Conservation (phyloP, 23 tunicate species). For the Botrylloides violaceus region DNA sequence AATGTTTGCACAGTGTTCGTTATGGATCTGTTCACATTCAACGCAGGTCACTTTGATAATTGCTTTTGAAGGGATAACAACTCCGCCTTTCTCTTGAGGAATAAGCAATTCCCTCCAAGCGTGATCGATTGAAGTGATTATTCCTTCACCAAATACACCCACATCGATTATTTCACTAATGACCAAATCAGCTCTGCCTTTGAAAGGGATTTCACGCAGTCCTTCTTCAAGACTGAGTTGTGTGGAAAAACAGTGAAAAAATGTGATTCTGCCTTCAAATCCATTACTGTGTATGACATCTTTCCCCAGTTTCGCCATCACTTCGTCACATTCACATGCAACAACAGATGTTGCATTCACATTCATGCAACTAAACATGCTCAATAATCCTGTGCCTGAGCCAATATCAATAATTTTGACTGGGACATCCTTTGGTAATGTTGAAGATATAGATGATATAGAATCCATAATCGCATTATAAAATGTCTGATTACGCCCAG, state of each 20-base stretch:
- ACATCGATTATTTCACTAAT: conserved; percentile 81
- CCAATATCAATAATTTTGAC: conserved; percentile 67
- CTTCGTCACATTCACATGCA: conserved; percentile 74
- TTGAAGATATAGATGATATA: conserved; percentile 1
- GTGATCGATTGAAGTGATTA: conserved; percentile 43
- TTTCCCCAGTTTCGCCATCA: conserved; percentile 40
- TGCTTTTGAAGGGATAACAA: conserved; percentile 48
- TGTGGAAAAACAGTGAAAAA: conserved; percentile 31
- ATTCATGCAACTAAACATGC: background rate
- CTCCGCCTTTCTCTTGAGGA: conserved; percentile 45
- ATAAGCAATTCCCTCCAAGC: conserved; percentile 65
- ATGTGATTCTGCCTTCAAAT: conserved; percentile 18
- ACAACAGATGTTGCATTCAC: conserved; percentile 24
- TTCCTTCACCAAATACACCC: conserved; percentile 74
- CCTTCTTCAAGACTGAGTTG: conserved; percentile 7
- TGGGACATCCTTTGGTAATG: background rate
- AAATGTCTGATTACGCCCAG: conserved; percentile 35
- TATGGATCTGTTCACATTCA: conserved; percentile 13
- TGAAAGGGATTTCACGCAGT: conserved; percentile 4
- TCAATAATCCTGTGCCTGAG: conserved; percentile 51
- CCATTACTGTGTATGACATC: conserved; percentile 53
- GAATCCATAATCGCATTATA: conserved; percentile 26
- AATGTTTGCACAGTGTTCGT: conserved; percentile 8
- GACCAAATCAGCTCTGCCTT: conserved; percentile 28
- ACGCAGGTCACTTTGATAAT: background rate